Conservation (phyloP, 2,113 vertebrate species). For the Oenanthe melanoleuca region DNA sequence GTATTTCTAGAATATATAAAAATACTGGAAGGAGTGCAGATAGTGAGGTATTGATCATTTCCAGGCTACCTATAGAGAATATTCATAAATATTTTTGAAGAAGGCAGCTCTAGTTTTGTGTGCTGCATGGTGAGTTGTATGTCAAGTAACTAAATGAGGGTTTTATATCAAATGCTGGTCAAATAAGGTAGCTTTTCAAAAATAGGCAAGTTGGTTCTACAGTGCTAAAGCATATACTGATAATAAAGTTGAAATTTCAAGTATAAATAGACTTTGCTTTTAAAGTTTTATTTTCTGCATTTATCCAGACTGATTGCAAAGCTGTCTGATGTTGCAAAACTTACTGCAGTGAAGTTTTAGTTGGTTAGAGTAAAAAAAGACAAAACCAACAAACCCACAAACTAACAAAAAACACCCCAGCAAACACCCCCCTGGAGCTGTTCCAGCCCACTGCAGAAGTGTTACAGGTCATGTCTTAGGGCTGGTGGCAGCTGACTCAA, state of each 20-base stretch:
- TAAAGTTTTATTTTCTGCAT: background rate
- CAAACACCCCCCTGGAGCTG: background rate
- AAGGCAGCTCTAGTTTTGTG: background rate
- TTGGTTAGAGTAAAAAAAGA: background rate
- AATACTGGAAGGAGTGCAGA: background rate
- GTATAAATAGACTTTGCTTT: background rate
- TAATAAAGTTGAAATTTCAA: background rate
- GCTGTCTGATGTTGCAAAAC: accelerated
- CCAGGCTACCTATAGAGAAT: background rate
- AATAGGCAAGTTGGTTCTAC: background rate
- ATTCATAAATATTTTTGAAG: background rate
- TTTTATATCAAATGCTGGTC: background rate
- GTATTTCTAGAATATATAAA: background rate
- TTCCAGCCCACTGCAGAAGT: background rate
- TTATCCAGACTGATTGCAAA: background rate
- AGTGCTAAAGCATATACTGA: background rate
- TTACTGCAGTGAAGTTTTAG: background rate
- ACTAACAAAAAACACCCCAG: background rate
- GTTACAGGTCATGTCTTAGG: background rate
- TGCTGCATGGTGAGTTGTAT: background rate
- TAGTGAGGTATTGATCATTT: background rate
- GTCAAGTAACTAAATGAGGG: background rate
- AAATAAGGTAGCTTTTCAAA: background rate
- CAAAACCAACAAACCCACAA: background rate
- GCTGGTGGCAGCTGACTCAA: background rate